Percentiles rank a stretch among this genome's conserved stretches.
These are phyloP conservation scores for Trissolcus basalis DNA, from an alignment of 1,140 invertebrate genomes.

Conservation along the genomic window DNA sequence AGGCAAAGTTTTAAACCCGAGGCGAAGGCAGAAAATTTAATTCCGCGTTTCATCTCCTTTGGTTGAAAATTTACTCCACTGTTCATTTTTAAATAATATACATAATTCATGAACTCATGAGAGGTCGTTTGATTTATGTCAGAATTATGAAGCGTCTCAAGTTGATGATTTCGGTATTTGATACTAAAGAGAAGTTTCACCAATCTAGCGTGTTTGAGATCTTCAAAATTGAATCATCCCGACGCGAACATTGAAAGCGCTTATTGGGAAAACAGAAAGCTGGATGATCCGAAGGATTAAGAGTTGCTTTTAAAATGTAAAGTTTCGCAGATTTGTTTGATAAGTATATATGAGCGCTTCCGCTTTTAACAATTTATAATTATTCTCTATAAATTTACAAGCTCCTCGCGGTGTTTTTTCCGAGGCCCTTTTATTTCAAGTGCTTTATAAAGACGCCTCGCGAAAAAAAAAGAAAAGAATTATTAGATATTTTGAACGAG, in stretches of 20 bases:
- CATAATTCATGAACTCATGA: too few species aligned
- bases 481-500: too few species aligned
- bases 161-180: conserved; percentile 33
- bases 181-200: conserved; percentile 37
- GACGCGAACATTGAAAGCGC: conserved; percentile 30
- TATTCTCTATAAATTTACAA: conserved; percentile 6
- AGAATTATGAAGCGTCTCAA: conserved; percentile 25
- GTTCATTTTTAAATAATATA: too few species aligned
- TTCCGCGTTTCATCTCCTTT: too few species aligned
- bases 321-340: conserved; percentile 34
- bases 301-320: conserved; percentile 46
- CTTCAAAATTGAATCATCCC: conserved; percentile 41
- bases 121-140: conserved; percentile 10
- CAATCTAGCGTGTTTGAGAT: conserved; percentile 24
- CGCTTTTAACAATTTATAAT: conserved; percentile 18
- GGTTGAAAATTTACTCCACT: background rate
- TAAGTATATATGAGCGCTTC: conserved; percentile 12
- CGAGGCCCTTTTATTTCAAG: too few species aligned
- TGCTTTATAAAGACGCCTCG: too few species aligned
- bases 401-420: conserved; percentile 10
- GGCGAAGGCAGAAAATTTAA: too few species aligned
- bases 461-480: too few species aligned
- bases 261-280: conserved; percentile 50
- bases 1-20: too few species aligned
- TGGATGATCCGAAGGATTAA: conserved; percentile 42